These are phyloP conservation scores for Hemichromis elongatus DNA, from an alignment of 2,113 vertebrate species.

Conservation along the genomic window DNA sequence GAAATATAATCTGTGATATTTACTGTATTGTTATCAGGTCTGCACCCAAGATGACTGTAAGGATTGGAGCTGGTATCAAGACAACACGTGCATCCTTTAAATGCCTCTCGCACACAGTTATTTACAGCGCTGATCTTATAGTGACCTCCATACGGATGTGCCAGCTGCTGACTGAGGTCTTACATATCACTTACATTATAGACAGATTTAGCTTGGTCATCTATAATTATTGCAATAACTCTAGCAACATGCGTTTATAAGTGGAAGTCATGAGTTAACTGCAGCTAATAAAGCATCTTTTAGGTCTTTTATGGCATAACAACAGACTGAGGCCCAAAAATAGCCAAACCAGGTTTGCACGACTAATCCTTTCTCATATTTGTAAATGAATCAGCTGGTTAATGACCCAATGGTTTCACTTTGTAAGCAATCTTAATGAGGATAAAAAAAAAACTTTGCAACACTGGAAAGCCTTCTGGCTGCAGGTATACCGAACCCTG, in stretches of 20 bases:
- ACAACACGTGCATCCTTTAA: background rate
- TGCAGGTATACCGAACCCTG: background rate
- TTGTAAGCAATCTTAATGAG: background rate
- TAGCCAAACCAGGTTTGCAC: background rate
- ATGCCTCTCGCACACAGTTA: background rate
- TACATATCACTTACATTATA: background rate
- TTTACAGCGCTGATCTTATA: background rate
- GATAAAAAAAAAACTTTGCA: background rate
- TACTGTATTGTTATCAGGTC: background rate
- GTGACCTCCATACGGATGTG: background rate
- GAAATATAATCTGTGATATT: background rate
- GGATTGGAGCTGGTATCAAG: background rate
- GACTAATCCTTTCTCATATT: background rate
- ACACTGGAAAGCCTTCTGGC: background rate
- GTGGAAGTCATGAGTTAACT: background rate
- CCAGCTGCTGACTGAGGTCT: background rate
- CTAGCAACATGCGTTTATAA: background rate
- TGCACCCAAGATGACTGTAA: background rate
- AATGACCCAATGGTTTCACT: background rate
- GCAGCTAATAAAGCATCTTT: accelerated
- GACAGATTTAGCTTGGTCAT: background rate
- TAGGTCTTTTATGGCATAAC: background rate
- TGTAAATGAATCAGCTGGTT: background rate
- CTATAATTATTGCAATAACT: background rate
- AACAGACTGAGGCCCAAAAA: background rate